A percentile compares a stretch with the other conserved stretches of the same genome.
Evolutionary conservation across 2,113 vertebrate species (phyloP).

Genomic region (Stigmatopora argus): DNA sequence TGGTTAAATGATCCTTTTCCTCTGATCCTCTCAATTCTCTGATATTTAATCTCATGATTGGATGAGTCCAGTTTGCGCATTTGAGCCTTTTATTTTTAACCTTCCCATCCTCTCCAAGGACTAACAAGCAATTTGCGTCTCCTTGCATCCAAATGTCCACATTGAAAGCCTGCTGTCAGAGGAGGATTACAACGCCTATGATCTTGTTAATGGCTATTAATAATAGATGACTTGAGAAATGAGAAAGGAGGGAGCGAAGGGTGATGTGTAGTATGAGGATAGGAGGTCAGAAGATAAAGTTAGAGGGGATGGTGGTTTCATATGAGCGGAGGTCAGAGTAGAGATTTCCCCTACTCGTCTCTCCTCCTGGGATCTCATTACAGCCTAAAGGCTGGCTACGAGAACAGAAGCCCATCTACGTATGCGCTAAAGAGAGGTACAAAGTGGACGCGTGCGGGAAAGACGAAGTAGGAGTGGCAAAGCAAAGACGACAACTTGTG

Average conservation of each 20-base stretch:
- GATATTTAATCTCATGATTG: background rate
- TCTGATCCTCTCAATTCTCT: background rate
- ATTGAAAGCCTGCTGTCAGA: constrained; percentile 34
- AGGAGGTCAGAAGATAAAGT: constrained; percentile 8
- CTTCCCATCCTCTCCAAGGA: constrained; percentile 11
- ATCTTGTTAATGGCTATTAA: constrained; percentile 55
- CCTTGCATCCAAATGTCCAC: constrained; percentile 13
- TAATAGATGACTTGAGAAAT: constrained; percentile 40
- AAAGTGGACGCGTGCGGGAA: constrained; percentile 8
- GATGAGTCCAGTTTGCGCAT: background rate
- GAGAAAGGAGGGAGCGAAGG: constrained; percentile 9
- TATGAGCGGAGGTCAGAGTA: constrained; percentile 34
- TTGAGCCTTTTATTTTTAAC: constrained; percentile 6
- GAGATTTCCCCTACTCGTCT: constrained; percentile 22
- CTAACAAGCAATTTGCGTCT: constrained; percentile 6
- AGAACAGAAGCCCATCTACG: constrained; percentile 26
- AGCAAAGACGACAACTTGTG: constrained; percentile 14
- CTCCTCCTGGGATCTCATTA: constrained; percentile 69
- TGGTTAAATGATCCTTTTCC: background rate
- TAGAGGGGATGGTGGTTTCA: constrained; percentile 13
- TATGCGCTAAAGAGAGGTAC: constrained; percentile 32
- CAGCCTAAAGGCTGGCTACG: constrained; percentile 34
- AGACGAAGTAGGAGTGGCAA: constrained; percentile 1
- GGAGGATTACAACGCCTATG: constrained; percentile 42
- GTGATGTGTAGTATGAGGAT: constrained; percentile 3